phyloP scores from a whole-genome alignment of 2,113 vertebrate species.

The Pseudorectes ferrugineus region DNA sequence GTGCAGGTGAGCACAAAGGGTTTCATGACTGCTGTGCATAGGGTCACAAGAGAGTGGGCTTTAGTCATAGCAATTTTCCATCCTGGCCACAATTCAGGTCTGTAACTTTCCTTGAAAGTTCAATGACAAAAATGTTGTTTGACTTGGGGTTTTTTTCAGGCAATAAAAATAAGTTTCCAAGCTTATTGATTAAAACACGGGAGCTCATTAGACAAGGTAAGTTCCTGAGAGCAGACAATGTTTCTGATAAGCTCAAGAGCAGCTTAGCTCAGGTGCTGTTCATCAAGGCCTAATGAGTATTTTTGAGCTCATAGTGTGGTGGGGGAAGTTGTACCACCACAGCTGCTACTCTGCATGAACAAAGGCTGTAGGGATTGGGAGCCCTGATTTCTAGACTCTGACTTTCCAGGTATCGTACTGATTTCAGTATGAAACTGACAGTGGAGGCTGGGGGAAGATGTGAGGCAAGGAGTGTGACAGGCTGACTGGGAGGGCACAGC shows the following conservation, averaged over 20 bases:
- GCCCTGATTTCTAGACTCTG: background rate
- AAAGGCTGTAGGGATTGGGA: background rate
- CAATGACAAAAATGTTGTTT: background rate
- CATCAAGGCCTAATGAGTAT: background rate
- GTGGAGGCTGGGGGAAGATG: background rate
- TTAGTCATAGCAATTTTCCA: background rate
- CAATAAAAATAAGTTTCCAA: background rate
- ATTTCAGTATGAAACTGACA: fast-evolving
- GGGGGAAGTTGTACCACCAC: background rate
- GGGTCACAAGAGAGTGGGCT: background rate
- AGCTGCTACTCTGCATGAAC: background rate
- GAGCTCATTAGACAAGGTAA: background rate
- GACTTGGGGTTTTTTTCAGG: background rate
- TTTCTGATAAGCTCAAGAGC: background rate
- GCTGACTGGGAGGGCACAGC: background rate
- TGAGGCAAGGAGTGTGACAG: background rate
- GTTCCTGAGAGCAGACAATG: background rate
- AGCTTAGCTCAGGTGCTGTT: background rate
- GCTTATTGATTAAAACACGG: background rate
- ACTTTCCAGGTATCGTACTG: background rate
- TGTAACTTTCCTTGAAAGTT: background rate
- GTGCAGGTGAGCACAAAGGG: background rate
- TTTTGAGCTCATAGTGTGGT: fast-evolving
- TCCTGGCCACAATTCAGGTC: background rate
- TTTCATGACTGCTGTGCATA: fast-evolving